These are phyloP conservation scores for Maniola hyperantus DNA, from an alignment of 2,888 invertebrate genomes.

Conservation along the genomic window DNA sequence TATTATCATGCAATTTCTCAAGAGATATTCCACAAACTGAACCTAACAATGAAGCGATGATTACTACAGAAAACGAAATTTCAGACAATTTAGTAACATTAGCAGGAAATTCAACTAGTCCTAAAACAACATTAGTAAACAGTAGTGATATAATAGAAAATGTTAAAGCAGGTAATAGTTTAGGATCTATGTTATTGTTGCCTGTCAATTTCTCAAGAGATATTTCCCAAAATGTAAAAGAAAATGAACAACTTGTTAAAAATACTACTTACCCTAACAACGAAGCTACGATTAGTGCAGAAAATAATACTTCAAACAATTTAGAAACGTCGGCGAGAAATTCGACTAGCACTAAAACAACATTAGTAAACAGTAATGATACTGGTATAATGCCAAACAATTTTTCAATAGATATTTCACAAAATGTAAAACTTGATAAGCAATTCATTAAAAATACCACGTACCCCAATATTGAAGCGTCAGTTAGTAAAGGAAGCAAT, in stretches of 20 bases:
- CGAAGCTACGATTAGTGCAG: neutral
- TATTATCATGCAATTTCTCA: neutral
- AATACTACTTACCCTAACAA: neutral
- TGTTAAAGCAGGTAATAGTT: neutral
- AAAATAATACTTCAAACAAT: neutral
- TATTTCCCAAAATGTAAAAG: neutral
- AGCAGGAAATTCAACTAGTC: neutral
- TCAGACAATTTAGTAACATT: neutral
- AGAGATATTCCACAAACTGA: neutral
- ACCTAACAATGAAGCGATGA: too few relatives aligned
- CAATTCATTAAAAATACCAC: neutral
- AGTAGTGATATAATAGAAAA: neutral
- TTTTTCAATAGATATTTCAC: neutral
- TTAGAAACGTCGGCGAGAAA: neutral
- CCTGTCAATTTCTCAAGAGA: neutral
- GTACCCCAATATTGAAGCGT: neutral
- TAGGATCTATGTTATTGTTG: neutral
- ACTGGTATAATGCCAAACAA: neutral
- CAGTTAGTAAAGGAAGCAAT: neutral
- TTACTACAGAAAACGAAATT: neutral
- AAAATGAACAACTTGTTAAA: neutral
- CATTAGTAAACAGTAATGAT: neutral
- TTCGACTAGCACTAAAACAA: neutral
- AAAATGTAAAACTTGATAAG: neutral
- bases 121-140: neutral